Percentiles rank a stretch among this genome's conserved stretches.
phyloP scores from a whole-genome alignment of 2,113 vertebrate genomes.

The Pterocles gutturalis region DNA sequence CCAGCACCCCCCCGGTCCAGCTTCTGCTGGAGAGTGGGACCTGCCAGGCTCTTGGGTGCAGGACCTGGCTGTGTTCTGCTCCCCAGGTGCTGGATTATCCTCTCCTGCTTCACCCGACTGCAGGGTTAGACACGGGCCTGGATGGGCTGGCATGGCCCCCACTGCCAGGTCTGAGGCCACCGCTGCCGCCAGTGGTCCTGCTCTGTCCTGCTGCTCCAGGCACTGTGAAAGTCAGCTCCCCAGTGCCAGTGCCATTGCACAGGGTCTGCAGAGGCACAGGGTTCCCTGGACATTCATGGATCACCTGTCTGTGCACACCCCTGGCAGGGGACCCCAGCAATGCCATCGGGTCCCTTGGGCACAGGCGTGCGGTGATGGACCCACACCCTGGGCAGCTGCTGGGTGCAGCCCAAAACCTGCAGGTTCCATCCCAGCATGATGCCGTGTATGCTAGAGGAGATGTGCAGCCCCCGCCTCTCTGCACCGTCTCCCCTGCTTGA shows the following conservation, averaged over 20 bases:
- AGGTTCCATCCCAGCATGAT: neutral
- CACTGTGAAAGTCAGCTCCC: neutral
- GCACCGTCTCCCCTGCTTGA: neutral
- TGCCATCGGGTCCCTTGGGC: neutral
- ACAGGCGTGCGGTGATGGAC: neutral
- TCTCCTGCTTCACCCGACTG: neutral
- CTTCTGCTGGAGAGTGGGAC: neutral
- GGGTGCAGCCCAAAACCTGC: neutral
- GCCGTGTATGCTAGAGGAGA: neutral
- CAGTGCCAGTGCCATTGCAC: neutral
- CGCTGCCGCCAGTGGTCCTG: neutral
- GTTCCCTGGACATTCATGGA: fast-evolving
- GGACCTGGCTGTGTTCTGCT: neutral
- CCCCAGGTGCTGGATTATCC: neutral
- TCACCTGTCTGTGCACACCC: neutral
- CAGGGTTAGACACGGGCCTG: neutral
- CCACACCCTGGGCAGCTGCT: neutral
- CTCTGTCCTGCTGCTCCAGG: neutral
- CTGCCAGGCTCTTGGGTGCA: fast-evolving
- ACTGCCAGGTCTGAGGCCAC: neutral
- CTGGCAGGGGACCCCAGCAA: neutral
- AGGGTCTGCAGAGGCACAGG: neutral
- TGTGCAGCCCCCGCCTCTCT: neutral
- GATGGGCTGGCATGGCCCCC: neutral
- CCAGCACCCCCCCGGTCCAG: neutral